Base-by-base conservation (phyloP, 2,797 vertebrate genomes). In the Danio albolineatus region DNA sequence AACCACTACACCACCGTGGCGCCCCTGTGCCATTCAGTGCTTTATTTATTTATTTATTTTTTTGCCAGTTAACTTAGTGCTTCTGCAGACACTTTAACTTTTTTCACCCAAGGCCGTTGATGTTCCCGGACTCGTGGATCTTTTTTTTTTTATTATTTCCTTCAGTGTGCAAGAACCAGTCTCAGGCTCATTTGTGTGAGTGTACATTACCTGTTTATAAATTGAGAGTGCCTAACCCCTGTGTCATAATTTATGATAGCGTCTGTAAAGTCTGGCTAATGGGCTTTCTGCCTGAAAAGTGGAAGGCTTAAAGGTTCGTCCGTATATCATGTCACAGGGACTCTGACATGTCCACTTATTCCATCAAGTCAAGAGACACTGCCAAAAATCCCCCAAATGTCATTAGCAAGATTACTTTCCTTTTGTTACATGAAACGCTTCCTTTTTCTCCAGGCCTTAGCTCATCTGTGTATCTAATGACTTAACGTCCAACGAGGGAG, bases 161-260 rank as follows among this genome's bases (percentile, higher is more conserved):
- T 59, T 71, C 19, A 28, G 28, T 17, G 9, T 48, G 6, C 21
- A 9, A 51, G 57, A 62, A 48, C 39, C 10, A 3, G 17, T 46
- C 76, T 72, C 66, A 53, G 78, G 82, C 84, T 87, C 79, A 87
- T 89, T 89, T 89, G 77, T 84, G 85, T 79, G 87, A 89, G 89
- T 89, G 89, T 87, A 80, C 87, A 82, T 88, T 90, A 89, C 89
- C 83, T 85, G 84, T 82, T 87, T 82, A 85, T 87, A 87, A 88
- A 88, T 86, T 84, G 81, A 70, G 73, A 86, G 79, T 76, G 69
- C 78, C 85, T 86, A 84, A 87, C 85, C 87, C 71, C 66, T 48
- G 75, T 85, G 88, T 86, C 83, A 87, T 87, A 89, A 89, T 89
- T 90, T 86, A 89, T 77, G 79, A 85, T 51, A 10, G 56, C 76